A percentile compares a stretch with the other conserved stretches of the same genome.
phyloP scores from a whole-genome alignment of 2,888 invertebrate species.

The Drosophila meridiana region DNA sequence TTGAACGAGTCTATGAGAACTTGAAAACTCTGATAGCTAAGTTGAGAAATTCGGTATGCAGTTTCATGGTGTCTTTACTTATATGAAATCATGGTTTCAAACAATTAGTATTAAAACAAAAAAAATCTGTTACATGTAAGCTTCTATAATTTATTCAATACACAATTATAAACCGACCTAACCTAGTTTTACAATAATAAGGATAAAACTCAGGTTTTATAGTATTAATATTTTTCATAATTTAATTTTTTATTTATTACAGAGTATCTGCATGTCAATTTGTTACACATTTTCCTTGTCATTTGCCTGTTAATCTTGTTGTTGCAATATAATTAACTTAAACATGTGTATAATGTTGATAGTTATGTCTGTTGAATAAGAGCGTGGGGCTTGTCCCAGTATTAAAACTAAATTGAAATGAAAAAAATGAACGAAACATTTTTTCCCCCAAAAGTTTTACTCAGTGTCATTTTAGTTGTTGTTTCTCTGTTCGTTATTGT shows the following conservation, averaged over 20 bases:
- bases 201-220: no score
- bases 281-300: conserved; percentile 22
- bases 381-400: conserved; percentile 48
- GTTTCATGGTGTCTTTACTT: no score
- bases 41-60: no score
- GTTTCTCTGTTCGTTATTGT: conserved; percentile 40
- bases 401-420: conserved; percentile 67
- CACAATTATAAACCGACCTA: no score
- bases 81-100: no score
- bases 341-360: conserved; percentile 78
- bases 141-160: no score
- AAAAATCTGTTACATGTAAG: no score
- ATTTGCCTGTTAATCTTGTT: conserved; percentile 32
- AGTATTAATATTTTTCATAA: no score
- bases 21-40: background rate
- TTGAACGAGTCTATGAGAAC: background rate
- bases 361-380: conserved; percentile 58
- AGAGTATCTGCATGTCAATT: conserved; percentile 12
- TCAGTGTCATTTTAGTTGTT: conserved; percentile 53
- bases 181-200: no score
- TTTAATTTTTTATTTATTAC: no score
- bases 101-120: no score
- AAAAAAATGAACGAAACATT: background rate
- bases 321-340: conserved; percentile 75
- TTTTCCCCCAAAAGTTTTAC: background rate